Evolutionary conservation across 2,113 vertebrate species (phyloP), one percentile per base, ranked within the genome.

Genomic region (Spermophilus dauricus): DNA sequence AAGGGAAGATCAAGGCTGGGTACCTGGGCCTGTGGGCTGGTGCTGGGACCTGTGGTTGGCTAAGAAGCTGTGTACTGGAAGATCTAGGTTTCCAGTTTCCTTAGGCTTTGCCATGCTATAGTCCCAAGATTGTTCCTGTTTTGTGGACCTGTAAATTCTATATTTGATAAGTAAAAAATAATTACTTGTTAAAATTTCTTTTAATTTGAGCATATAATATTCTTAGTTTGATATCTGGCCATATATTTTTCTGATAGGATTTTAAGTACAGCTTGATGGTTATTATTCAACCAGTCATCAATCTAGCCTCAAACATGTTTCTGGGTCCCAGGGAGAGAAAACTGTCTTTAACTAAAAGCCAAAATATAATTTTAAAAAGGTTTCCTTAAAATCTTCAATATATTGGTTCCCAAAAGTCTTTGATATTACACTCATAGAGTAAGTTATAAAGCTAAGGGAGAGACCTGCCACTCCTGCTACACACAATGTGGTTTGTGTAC

Each of bases 341-440:
- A 77, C 2, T 26, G 45, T 2, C 24, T 92, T 86, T 37, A 81
- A 86, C 32, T 82, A 86, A 92, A 96, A 92, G 61, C 48, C 0
- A 22, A 72, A 72, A 78, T 26, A 61, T 45, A 45, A 45, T 45
- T 45, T 45, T 1, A 45, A 45, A 45, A 10, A 22, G 48, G 1
- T 88, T 96, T 85, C n/a, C 85, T 53, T 73, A 89, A 53, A 84
- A 76, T 48, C 18, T 76, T 89, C 81, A 91, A 80, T 28, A 4
- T 6, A 53, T 12, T 78, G 77, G 18, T 42, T 75, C 42, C 42
- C 73, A 48, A 67, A 72, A 22, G 17, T 51, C 37, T 80, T 91
- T 34, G 30, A 34, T 45, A 48, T 7, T 34, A 13, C 30, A 84
- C 13, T 69, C 61, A 34, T 13, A 11, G 69, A 83, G 28, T 90